Evolutionary conservation across 2,113 vertebrate species (phyloP).

Genomic region (Heloderma charlesbogerti): DNA sequence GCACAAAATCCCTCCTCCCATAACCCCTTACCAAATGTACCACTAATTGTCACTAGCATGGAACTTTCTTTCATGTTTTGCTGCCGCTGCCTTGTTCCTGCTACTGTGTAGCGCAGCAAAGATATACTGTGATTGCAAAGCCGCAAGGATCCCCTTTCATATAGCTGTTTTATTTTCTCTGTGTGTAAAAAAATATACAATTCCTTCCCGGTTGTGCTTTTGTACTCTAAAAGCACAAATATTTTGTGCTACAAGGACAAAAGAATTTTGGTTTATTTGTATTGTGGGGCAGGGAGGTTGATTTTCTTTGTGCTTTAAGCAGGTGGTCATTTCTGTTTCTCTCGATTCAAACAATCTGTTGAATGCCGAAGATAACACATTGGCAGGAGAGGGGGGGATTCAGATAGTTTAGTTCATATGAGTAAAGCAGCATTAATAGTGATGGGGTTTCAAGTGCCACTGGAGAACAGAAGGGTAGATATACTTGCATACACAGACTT

Average conservation of each 20-base stretch:
- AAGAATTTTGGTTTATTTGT: neutral
- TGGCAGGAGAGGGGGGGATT: neutral
- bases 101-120: neutral
- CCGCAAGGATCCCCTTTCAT: neutral
- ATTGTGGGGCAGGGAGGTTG: neutral
- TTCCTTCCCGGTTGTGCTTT: neutral
- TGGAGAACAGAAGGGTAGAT: neutral
- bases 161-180: neutral
- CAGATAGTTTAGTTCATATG: neutral
- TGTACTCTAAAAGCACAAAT: neutral
- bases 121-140: neutral
- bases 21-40: neutral
- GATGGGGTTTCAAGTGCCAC: constrained; percentile 16
- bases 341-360: constrained; percentile 38
- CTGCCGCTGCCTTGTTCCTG: constrained; percentile 8
- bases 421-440: neutral
- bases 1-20: neutral
- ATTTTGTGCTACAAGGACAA: neutral
- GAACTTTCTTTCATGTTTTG: neutral
- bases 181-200: neutral
- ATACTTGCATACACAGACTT: neutral
- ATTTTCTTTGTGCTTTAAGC: neutral
- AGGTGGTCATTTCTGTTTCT: constrained; percentile 20
- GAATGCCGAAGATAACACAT: constrained; percentile 25
- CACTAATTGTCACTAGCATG: constrained; percentile 2